phyloP scores from a whole-genome alignment of 1,140 invertebrate genomes.

The Drosophila pandora region DNA sequence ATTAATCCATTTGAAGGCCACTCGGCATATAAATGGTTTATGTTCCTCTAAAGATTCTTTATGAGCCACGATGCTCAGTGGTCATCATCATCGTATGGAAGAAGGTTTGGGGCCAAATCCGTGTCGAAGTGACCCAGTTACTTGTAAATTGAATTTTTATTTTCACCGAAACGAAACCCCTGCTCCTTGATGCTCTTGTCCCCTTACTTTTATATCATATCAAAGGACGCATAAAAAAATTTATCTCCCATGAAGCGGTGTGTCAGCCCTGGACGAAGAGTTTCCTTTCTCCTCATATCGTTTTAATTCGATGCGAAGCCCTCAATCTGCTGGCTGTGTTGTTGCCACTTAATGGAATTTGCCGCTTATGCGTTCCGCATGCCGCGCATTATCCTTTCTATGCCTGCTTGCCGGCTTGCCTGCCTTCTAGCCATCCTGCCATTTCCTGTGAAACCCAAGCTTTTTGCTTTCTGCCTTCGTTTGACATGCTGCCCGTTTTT shows the following conservation, averaged over 20 bases:
- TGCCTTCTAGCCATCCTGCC: slow-evolving; percentile 23
- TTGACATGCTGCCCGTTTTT: slow-evolving; percentile 51
- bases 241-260: slow-evolving; percentile 69
- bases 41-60: slow-evolving; percentile 47
- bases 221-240: slow-evolving; percentile 67
- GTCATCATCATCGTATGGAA: slow-evolving; percentile 19
- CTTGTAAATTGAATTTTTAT: slow-evolving; percentile 79
- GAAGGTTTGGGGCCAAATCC: slow-evolving; percentile 10
- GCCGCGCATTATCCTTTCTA: slow-evolving; percentile 77
- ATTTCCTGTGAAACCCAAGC: slow-evolving; percentile 2
- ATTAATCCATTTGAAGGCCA: slow-evolving; percentile 53
- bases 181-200: slow-evolving; percentile 5
- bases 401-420: slow-evolving; percentile 27
- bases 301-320: slow-evolving; percentile 65
- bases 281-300: slow-evolving; percentile 52
- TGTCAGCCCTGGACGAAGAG: slow-evolving; percentile 58
- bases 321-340: slow-evolving; percentile 28
- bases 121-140: slow-evolving; percentile 63
- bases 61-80: slow-evolving; percentile 32
- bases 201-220: slow-evolving; percentile 10
- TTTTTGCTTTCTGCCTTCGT: slow-evolving; percentile 11
- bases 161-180: slow-evolving; percentile 17
- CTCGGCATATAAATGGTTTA: slow-evolving; percentile 58
- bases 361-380: slow-evolving; percentile 81
- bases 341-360: slow-evolving; percentile 81